Evolutionary conservation across 1,140 invertebrate species (phyloP).

Genomic region (Dendrolimus kikuchii): DNA sequence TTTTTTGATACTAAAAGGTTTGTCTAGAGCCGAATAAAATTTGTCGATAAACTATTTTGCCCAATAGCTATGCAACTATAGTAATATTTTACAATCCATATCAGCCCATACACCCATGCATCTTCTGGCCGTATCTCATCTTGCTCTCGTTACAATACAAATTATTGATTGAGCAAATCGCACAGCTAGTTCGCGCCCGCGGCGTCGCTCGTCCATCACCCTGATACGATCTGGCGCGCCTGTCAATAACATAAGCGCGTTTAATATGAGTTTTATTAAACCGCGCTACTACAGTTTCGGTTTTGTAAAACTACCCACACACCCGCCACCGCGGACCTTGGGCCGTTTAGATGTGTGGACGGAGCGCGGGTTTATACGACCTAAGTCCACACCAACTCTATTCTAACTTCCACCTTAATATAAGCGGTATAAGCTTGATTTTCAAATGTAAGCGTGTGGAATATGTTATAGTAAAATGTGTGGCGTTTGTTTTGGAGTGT

Average conservation of each 20-base stretch:
- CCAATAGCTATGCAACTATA: no score
- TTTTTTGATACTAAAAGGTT: no score
- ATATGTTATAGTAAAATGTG: slow-evolving; percentile 15
- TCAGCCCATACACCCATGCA: no score
- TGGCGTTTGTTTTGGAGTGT: slow-evolving; percentile 52
- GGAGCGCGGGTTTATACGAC: slow-evolving; percentile 9
- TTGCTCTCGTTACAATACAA: not conserved
- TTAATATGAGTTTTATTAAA: slow-evolving; percentile 65
- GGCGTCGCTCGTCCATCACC: slow-evolving; percentile 3
- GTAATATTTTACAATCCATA: no score
- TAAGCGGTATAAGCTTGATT: not conserved
- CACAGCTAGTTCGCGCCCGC: not conserved
- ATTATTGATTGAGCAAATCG: slow-evolving; percentile 2
- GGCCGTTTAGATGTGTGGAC: slow-evolving; percentile 26
- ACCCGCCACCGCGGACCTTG: slow-evolving; percentile 31
- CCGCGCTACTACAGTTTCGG: slow-evolving; percentile 45
- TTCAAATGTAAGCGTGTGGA: not conserved
- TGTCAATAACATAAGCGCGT: slow-evolving; percentile 51
- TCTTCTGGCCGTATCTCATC: no score
- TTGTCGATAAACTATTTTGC: no score
- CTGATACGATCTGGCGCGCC: slow-evolving; percentile 16
- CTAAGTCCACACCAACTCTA: not conserved
- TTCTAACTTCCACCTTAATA: slow-evolving; percentile 1
- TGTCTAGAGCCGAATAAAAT: no score
- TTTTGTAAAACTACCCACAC: slow-evolving; percentile 67